Evolutionary conservation across 2,797 vertebrate genomes (phyloP).

Genomic region (Epinephelus awoara): DNA sequence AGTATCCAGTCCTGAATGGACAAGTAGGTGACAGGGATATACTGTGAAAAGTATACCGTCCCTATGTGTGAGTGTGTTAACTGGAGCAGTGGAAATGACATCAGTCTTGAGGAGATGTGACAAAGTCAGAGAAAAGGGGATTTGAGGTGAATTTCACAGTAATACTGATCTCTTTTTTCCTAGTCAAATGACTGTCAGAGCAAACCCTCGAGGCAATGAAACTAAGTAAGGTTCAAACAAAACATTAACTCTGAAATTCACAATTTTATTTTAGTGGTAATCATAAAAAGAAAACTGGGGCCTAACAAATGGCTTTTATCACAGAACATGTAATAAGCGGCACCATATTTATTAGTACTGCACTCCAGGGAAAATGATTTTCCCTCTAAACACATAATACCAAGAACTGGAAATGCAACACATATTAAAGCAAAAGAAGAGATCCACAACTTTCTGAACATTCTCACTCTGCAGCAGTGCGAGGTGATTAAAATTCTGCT

Average conservation of each 20-base stretch:
- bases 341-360: neutral
- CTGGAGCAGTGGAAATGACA: neutral
- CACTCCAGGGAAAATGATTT: slow-evolving; percentile 2
- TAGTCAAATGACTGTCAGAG: neutral
- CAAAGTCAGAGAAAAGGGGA: neutral
- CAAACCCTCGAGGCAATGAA: too few relatives aligned
- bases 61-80: neutral
- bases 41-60: too few relatives aligned
- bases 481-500: neutral
- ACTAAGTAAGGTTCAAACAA: neutral
- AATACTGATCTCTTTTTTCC: neutral
- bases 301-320: neutral
- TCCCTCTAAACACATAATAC: neutral
- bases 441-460: neutral
- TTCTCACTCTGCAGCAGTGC: neutral
- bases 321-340: neutral
- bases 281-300: neutral
- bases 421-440: neutral
- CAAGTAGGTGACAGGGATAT: too few relatives aligned
- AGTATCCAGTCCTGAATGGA: neutral
- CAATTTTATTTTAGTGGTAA: neutral
- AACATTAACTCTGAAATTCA: neutral
- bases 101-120: neutral
- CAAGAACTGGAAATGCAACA: neutral
- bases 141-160: neutral